A percentile compares a stretch with the other conserved stretches of the same genome.
Conservation (phyloP, 2,888 invertebrate species). For the Rotaria macrura region DNA sequence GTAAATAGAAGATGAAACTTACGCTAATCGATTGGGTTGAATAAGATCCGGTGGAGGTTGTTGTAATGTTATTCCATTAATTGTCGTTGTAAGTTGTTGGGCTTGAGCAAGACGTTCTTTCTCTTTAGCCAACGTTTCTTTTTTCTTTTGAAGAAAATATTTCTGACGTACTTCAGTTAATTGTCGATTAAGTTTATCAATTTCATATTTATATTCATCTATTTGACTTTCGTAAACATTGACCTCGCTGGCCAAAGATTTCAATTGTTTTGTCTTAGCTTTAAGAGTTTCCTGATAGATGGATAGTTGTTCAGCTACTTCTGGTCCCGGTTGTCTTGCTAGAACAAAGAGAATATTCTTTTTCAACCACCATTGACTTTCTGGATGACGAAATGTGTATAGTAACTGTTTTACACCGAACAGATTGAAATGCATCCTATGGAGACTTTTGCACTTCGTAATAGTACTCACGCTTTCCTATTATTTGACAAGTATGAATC, state of each 20-base stretch:
- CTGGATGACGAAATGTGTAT: too few species aligned
- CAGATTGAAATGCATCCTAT: too few species aligned
- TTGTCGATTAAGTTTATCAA: constrained; percentile 60
- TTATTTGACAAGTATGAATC: too few species aligned
- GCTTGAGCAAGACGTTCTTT: constrained; percentile 8
- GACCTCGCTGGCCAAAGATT: constrained; percentile 58
- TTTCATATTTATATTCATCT: constrained; percentile 60
- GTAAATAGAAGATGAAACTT: not conserved
- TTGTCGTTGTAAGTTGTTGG: not conserved
- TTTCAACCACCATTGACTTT: too few species aligned
- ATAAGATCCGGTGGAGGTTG: not conserved
- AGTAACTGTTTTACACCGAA: too few species aligned
- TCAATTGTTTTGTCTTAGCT: constrained; percentile 51
- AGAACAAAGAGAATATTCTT: not conserved
- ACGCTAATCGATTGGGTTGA: not conserved
- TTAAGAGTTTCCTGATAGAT: constrained; percentile 50
- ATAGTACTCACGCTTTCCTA: too few species aligned
- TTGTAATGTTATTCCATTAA: not conserved
- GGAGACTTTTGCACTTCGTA: too few species aligned
- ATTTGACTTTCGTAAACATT: constrained; percentile 66
- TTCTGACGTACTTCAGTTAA: constrained; percentile 61
- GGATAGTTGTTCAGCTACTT: constrained; percentile 57
- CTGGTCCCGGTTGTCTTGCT: constrained; percentile 65
- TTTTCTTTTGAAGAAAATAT: constrained; percentile 53
- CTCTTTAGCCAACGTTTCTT: constrained; percentile 38